Evolutionary conservation across 2,888 invertebrate species (phyloP), one percentile per base, ranked within the genome.

Genomic region (Cataglyphis altisquamis): DNA sequence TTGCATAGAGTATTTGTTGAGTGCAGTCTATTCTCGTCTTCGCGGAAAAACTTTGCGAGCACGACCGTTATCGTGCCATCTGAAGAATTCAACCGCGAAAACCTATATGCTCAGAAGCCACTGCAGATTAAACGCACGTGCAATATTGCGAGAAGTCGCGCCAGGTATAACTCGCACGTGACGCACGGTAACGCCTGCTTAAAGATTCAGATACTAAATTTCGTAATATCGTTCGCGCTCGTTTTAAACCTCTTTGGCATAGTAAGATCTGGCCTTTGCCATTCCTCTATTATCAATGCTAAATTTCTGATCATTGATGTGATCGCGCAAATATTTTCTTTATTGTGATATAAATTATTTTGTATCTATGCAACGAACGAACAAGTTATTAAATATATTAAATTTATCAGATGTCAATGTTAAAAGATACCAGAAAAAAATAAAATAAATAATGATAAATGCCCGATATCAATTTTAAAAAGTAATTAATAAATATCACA

Each of bases 111-210:
- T 60, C 72, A 48, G 67, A 77, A 78, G 57, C 73, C 74, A 48
- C 68, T 39, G 48, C 32, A 74, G 29, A 82, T 85, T 85, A 87
- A 87, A 74, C 74, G 82, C 78, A 83, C 75, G 82, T 85, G 83
- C 78, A 68, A 67, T 81, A 70, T 68, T 67, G 72, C 67, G 21
- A 74, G 60, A 66, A 25, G 41, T 74, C 55, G 68, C 77, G 72
- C 57, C 73, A 86, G 67, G 83, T 87, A 82, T 75, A 81, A 45
- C 29, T 55, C 21, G 70, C 62, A 73, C 68, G 64, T 72, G 84
- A 74, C 41, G 57, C 25, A 25, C 25, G 25, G 62, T 48, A 84
- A 83, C 60, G 60, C 25, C 36, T 45, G 52, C 63, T 77, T 45
- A 68, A 70, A 73, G 74, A 62, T 75, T 55, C 39, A 62, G 68